Conservation (phyloP, 1,140 invertebrate species). For the Megalonaias nervosa region DNA sequence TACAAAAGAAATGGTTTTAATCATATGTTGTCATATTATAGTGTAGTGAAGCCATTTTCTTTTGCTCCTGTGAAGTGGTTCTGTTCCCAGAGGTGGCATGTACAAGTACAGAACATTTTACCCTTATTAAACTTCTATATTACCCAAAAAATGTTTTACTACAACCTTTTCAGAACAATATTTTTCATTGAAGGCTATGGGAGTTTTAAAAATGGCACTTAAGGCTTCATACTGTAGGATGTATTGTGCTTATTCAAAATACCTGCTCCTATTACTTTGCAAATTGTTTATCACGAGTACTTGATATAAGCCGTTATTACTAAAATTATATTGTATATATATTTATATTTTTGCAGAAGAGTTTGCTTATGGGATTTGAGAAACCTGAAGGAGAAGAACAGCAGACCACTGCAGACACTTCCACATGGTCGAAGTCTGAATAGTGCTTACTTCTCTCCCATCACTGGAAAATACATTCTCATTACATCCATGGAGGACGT, state of each 20-base stretch:
- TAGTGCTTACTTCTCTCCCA: conserved; percentile 62
- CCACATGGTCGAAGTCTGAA: conserved; percentile 35
- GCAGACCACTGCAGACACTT: conserved; percentile 33
- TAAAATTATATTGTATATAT: background rate
- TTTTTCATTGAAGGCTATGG: too few relatives aligned
- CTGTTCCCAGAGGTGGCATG: too few relatives aligned
- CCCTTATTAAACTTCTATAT: too few relatives aligned
- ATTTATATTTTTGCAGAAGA: conserved; percentile 37
- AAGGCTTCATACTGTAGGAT: background rate
- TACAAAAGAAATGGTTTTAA: too few relatives aligned
- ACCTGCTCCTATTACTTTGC: background rate
- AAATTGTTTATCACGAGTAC: background rate
- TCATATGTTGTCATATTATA: too few relatives aligned
- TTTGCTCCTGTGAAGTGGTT: too few relatives aligned
- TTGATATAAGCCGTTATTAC: background rate
- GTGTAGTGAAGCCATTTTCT: too few relatives aligned
- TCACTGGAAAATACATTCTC: conserved; percentile 57
- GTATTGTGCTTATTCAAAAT: background rate
- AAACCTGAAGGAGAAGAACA: conserved; percentile 46
- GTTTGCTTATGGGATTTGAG: conserved; percentile 56
- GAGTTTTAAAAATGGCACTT: too few relatives aligned
- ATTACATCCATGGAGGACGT: conserved; percentile 49
- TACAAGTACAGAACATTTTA: too few relatives aligned
- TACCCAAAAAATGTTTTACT: too few relatives aligned
- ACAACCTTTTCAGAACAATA: too few relatives aligned